phyloP scores from a whole-genome alignment of 2,888 invertebrate genomes.

The Charanyca ferruginea region DNA sequence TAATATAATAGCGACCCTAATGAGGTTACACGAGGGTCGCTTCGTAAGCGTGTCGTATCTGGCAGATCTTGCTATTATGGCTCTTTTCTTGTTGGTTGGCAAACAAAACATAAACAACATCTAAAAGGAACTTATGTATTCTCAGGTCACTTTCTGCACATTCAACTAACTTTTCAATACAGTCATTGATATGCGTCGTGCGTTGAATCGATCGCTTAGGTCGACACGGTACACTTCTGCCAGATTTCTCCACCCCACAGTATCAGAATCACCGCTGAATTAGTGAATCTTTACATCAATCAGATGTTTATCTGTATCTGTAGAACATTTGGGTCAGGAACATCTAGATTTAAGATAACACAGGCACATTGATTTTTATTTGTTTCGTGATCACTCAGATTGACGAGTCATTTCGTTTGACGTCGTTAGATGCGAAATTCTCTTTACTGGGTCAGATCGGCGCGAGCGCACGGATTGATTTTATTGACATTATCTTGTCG shows the following conservation, averaged over 20 bases:
- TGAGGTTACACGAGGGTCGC: too few relatives aligned
- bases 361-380: slow-evolving; percentile 81
- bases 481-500: slow-evolving; percentile 59
- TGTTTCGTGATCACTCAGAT: slow-evolving; percentile 84
- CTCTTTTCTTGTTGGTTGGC: too few relatives aligned
- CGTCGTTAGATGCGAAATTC: slow-evolving; percentile 71
- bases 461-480: slow-evolving; percentile 48
- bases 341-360: slow-evolving; percentile 80
- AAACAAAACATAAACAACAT: slow-evolving; percentile 42
- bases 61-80: slow-evolving; percentile 17
- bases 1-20: too few relatives aligned
- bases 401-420: slow-evolving; percentile 82
- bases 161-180: slow-evolving; percentile 42
- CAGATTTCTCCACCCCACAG: slow-evolving; percentile 69
- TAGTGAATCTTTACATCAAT: slow-evolving; percentile 86
- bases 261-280: slow-evolving; percentile 66
- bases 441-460: slow-evolving; percentile 66
- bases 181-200: slow-evolving; percentile 64
- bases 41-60: too few relatives aligned
- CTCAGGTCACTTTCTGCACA: slow-evolving; percentile 52
- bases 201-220: slow-evolving; percentile 64
- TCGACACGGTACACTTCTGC: slow-evolving; percentile 64
- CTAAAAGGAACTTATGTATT: slow-evolving; percentile 24
- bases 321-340: slow-evolving; percentile 84
- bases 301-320: slow-evolving; percentile 78